phyloP scores from a whole-genome alignment of 1,140 invertebrate genomes.

The Ditylenchus dipsaci region DNA sequence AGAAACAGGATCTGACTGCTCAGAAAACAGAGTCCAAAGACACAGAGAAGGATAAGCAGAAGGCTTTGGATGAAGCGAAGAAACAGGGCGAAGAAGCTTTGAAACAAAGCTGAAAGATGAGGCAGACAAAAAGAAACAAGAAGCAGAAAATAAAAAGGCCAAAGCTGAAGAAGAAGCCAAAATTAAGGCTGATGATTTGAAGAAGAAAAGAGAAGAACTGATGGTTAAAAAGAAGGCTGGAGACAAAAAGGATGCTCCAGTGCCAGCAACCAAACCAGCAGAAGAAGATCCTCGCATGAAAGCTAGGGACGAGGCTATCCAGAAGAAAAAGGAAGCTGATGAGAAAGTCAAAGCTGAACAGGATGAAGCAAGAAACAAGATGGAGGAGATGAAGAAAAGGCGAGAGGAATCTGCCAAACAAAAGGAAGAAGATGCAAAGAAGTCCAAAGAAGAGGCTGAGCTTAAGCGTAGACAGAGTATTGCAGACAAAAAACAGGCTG shows the following conservation, averaged over 20 bases:
- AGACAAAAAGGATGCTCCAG: constrained; percentile 4
- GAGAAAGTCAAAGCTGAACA: constrained; percentile 19
- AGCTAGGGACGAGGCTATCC: constrained; percentile 6
- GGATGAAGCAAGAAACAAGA: constrained; percentile 9
- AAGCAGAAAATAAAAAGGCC: constrained; percentile 13
- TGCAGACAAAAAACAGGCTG: background rate
- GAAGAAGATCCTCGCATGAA: constrained; percentile 17
- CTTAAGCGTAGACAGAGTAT: background rate
- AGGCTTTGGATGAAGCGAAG: background rate
- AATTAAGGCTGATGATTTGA: constrained; percentile 1
- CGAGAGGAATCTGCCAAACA: constrained; percentile 9
- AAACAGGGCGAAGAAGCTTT: constrained; percentile 1
- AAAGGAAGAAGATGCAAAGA: constrained; percentile 14
- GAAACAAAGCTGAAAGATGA: background rate
- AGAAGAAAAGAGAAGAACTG: constrained; percentile 4
- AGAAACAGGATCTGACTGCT: too few species aligned
- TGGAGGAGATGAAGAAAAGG: constrained; percentile 14
- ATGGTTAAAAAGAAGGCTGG: constrained; percentile 12
- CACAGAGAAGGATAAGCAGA: background rate
- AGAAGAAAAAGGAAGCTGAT: constrained; percentile 15
- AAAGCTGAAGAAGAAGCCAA: constrained; percentile 8
- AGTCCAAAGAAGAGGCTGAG: constrained; percentile 7
- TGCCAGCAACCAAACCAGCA: background rate
- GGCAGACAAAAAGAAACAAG: constrained; percentile 18
- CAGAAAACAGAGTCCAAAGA: background rate